Percentiles rank a stretch among this genome's conserved stretches.
These are phyloP conservation scores for Tachysurus vachellii DNA, from an alignment of 2,113 vertebrate species.

Conservation along the genomic window DNA sequence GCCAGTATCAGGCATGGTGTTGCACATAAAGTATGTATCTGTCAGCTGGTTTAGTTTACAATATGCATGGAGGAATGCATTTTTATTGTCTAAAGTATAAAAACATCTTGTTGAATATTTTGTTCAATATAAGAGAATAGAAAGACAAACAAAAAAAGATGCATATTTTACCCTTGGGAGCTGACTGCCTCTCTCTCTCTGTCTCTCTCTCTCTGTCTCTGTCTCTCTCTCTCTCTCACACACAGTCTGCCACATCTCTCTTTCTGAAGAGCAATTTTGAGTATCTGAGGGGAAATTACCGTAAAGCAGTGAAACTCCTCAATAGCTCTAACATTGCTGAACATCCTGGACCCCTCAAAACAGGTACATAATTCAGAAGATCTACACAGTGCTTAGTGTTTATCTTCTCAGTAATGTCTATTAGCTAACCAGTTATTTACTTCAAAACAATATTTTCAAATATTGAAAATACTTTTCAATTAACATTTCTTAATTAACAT, in stretches of 20 bases:
- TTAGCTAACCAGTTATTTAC: background rate
- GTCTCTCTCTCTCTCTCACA: conserved; percentile 54
- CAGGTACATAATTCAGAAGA: conserved; percentile 73
- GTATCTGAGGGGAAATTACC: conserved; percentile 96
- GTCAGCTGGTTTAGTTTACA: background rate
- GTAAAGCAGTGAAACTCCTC: conserved; percentile 95
- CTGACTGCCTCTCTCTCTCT: background rate
- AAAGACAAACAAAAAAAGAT: background rate
- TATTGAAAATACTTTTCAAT: background rate
- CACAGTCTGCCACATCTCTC: conserved; percentile 91
- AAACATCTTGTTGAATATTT: background rate
- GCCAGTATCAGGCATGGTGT: background rate
- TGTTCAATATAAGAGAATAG: background rate
- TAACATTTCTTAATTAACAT: too few species aligned
- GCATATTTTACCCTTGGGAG: background rate
- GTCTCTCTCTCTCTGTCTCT: conserved; percentile 86
- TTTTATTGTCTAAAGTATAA: background rate
- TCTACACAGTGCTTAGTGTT: background rate
- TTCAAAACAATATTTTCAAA: background rate
- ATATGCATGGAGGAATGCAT: background rate
- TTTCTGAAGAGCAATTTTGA: conserved; percentile 99
- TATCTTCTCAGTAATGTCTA: background rate
- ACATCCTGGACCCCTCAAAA: conserved; percentile 94
- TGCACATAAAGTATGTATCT: background rate
- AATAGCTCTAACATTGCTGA: conserved; percentile 97